Base-by-base conservation (phyloP, 1,140 invertebrate genomes). In the Agrypnia vestita region DNA sequence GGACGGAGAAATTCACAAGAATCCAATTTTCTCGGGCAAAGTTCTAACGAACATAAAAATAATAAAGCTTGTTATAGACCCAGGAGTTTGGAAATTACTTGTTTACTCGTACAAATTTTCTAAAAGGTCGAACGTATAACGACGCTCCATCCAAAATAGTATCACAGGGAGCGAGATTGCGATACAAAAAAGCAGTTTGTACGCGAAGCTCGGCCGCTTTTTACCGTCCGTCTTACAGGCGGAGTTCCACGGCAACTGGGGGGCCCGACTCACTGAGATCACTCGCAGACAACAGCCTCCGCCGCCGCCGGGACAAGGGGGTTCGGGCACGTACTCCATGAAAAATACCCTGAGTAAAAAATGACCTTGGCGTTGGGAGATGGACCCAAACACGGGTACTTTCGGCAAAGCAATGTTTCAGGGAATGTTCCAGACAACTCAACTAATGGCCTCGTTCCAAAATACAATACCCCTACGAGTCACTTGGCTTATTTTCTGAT, bases 261-360 rank as follows among this genome's bases (percentile, higher is more conserved):
- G 9, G 12, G 35, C 13, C 15, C 19, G 46, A 51, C 75, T 25
- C 75, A 67, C 75, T 78, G 59, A 78, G 59, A 78, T 78, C 76
- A 64, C 46, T 78, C 71, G 71, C 76, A 71, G 59, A 59, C 76
- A 46, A 69, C 75, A 15, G 44, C n/a, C 53, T 56, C 76, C 13
- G 47, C 17, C 35, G 17, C 67, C 35, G 35, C 3, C 51, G 19
- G 76, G 64, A 78, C 76, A 78, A 78, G 71, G 56, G 76, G 76
- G 67, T 61, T 55, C 8, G 62, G 55, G 64, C 64, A 78, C 76
- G 64, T 47, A 55, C 53, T 78, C 64, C 12, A 12, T 51, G 64
- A 61, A 78, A 78, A 78, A 78, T 72, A 56, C 19, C 64, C 62
- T 12, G 56, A 78, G 67, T 78, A 78, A 78, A 78, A 71, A 78